phyloP scores from a whole-genome alignment of 1,140 invertebrate genomes.

The Drosophila sproati region DNA sequence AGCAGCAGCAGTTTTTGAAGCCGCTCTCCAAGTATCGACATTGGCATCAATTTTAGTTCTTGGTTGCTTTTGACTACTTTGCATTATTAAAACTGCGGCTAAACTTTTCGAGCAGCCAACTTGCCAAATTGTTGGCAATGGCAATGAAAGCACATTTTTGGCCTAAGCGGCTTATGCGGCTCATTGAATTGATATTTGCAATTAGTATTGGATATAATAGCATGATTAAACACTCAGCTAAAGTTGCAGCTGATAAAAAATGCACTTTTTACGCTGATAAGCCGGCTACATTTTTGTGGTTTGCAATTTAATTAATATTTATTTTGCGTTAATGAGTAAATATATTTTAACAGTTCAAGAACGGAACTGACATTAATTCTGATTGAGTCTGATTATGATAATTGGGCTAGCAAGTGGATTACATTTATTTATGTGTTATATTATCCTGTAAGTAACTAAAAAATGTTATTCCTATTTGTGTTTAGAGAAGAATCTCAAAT shows the following conservation, averaged over 20 bases:
- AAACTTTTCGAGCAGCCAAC: constrained; percentile 61
- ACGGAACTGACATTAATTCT: too few relatives aligned
- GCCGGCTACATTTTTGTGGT: too few relatives aligned
- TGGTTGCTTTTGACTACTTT: constrained; percentile 56
- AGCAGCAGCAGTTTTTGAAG: constrained; percentile 64
- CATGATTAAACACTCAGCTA: constrained; percentile 8
- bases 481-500: too few relatives aligned
- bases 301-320: too few relatives aligned
- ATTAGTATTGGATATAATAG: constrained; percentile 48
- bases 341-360: too few relatives aligned
- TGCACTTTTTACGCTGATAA: background rate
- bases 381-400: too few relatives aligned
- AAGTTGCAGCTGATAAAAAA: background rate
- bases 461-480: too few relatives aligned
- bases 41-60: constrained; percentile 69
- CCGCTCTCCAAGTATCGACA: constrained; percentile 67
- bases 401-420: too few relatives aligned
- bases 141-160: constrained; percentile 34
- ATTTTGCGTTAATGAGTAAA: too few relatives aligned
- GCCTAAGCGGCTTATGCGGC: constrained; percentile 45
- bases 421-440: too few relatives aligned
- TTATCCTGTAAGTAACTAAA: too few relatives aligned
- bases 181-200: constrained; percentile 70
- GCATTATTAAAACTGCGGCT: constrained; percentile 66
- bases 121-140: constrained; percentile 28